phyloP scores from a whole-genome alignment of 2,888 invertebrate genomes.

The Lasioglossum zephyrum region DNA sequence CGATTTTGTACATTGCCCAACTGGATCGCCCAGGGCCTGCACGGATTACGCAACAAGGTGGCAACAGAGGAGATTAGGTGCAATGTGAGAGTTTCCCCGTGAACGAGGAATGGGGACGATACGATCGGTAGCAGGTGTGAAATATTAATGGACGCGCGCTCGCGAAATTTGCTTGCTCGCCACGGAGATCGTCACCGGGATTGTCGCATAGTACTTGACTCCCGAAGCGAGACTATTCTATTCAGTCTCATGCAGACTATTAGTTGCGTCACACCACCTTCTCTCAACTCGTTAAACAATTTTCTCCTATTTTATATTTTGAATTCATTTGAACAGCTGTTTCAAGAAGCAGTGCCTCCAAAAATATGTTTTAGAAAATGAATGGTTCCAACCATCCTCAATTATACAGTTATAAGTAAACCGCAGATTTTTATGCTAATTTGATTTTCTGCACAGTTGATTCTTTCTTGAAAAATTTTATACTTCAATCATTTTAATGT shows the following conservation, averaged over 20 bases:
- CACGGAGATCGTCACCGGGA: conserved; percentile 3
- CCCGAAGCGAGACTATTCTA: neutral
- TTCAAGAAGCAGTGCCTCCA: neutral
- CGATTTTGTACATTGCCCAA: conserved; percentile 29
- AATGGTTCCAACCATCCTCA: neutral
- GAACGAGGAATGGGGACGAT: conserved; percentile 48
- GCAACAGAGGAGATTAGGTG: conserved; percentile 34
- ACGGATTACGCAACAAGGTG: conserved; percentile 33
- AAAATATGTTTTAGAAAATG: neutral
- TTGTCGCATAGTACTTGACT: neutral
- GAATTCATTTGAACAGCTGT: too few species aligned
- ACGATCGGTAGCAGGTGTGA: conserved; percentile 30
- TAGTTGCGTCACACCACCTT: neutral
- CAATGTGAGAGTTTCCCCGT: conserved; percentile 50
- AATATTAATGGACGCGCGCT: conserved; percentile 43
- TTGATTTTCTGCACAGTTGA: too few species aligned
- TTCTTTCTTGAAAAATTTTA: too few species aligned
- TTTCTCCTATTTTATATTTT: neutral
- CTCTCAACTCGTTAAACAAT: neutral
- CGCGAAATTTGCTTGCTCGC: conserved; percentile 33
- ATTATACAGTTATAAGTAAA: neutral
- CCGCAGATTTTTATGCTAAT: too few species aligned
- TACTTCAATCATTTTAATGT: too few species aligned
- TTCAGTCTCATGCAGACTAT: neutral
- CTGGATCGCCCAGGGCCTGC: conserved; percentile 11